Evolutionary conservation across 2,113 vertebrate species (phyloP).

Genomic region (Daubentonia madagascariensis): DNA sequence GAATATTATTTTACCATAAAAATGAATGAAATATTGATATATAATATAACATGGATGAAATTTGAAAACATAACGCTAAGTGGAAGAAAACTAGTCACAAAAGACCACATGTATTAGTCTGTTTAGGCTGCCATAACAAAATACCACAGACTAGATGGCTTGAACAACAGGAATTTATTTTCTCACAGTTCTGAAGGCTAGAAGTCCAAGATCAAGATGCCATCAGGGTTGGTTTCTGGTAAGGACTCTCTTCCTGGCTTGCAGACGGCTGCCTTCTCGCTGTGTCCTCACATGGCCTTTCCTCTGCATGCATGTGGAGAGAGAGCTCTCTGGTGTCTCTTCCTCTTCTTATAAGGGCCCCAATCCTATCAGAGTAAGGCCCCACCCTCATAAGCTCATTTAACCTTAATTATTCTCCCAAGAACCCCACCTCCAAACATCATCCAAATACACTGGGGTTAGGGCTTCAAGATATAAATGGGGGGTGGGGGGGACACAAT

Average conservation of each 20-base stretch:
- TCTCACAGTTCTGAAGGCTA: not conserved
- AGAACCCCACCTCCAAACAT: not conserved
- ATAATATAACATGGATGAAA: not conserved
- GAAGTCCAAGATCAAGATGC: not conserved
- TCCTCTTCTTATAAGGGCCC: not conserved
- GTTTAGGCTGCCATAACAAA: not conserved
- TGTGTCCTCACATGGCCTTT: not conserved
- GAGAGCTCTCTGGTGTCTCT: not conserved
- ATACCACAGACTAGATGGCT: not conserved
- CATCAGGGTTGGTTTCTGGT: not conserved
- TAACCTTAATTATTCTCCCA: not conserved
- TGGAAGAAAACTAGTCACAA: not conserved
- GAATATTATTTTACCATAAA: not conserved
- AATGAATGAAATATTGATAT: not conserved
- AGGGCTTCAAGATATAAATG: not conserved
- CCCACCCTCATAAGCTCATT: not conserved
- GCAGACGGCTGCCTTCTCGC: not conserved
- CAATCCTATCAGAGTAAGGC: not conserved
- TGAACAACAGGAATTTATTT: not conserved
- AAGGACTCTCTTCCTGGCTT: not conserved
- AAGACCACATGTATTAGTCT: not conserved
- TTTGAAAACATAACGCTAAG: not conserved
- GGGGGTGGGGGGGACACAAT: not conserved
- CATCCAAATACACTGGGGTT: not conserved
- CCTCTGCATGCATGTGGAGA: not conserved